Evolutionary conservation across 2,888 invertebrate genomes (phyloP).

Genomic region (Digitonthophagus gazella): DNA sequence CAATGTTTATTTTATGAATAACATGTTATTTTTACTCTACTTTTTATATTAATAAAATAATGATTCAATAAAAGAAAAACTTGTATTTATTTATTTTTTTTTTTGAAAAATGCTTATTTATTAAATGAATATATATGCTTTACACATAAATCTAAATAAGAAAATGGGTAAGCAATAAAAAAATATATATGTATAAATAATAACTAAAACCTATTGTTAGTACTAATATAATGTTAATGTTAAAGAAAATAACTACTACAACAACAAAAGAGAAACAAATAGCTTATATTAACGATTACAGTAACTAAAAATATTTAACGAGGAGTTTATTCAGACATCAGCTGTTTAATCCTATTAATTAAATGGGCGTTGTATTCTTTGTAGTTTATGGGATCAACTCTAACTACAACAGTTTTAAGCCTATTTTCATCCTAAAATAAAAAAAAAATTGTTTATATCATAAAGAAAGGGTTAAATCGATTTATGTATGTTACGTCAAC

Average conservation of each 20-base stretch:
- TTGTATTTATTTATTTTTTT: no score
- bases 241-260: background rate
- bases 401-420: slow-evolving; percentile 72
- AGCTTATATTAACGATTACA: background rate
- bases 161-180: no score
- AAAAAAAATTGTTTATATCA: slow-evolving; percentile 23
- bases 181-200: no score
- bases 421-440: slow-evolving; percentile 74
- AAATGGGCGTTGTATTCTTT: slow-evolving; percentile 73
- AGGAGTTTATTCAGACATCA: slow-evolving; percentile 20
- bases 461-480: slow-evolving; percentile 4
- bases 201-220: background rate
- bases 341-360: slow-evolving; percentile 45
- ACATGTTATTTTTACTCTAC: no score
- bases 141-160: no score
- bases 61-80: no score
- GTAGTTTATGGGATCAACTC: slow-evolving; percentile 70
- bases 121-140: background rate
- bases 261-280: background rate
- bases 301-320: background rate
- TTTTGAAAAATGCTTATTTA: background rate
- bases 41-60: no score
- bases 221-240: background rate
- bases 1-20: no score
- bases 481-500: background rate